Evolutionary conservation across 2,113 vertebrate genomes (phyloP).

Genomic region (Poicephalus gulielmi): DNA sequence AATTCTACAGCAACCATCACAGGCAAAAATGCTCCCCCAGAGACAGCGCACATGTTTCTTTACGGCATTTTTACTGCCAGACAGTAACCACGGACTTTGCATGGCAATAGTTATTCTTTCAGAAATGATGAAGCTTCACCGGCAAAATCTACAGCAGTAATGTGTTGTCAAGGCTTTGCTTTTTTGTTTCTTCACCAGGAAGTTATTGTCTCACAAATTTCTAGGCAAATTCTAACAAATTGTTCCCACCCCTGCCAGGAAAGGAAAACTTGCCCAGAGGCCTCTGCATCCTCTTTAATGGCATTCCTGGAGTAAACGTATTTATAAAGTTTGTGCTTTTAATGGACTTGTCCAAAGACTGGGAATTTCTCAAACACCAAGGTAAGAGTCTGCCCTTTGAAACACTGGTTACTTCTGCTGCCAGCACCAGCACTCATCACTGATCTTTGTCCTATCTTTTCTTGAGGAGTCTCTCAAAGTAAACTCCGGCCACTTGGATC

Average conservation of each 20-base stretch:
- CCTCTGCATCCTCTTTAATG: not conserved
- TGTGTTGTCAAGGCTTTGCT: not conserved
- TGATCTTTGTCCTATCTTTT: not conserved
- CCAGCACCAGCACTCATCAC: not conserved
- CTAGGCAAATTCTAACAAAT: not conserved
- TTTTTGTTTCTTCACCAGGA: not conserved
- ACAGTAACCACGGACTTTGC: not conserved
- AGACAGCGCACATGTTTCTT: not conserved
- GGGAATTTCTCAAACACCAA: not conserved
- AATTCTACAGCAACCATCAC: not conserved
- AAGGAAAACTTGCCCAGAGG: not conserved
- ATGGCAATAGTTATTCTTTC: not conserved
- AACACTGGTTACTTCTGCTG: not conserved
- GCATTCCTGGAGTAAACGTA: not conserved
- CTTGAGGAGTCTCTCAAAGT: not conserved
- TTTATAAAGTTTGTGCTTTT: not conserved
- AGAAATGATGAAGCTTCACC: not conserved
- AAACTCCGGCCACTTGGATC: not conserved
- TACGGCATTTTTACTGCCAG: not conserved
- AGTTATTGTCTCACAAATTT: not conserved
- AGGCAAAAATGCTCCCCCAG: not conserved
- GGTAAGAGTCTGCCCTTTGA: not conserved
- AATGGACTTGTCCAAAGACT: not conserved
- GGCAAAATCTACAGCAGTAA: not conserved
- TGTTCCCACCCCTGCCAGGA: not conserved